These are phyloP conservation scores for Gracilinanus agilis DNA, from an alignment of 2,113 vertebrate species.

Conservation along the genomic window DNA sequence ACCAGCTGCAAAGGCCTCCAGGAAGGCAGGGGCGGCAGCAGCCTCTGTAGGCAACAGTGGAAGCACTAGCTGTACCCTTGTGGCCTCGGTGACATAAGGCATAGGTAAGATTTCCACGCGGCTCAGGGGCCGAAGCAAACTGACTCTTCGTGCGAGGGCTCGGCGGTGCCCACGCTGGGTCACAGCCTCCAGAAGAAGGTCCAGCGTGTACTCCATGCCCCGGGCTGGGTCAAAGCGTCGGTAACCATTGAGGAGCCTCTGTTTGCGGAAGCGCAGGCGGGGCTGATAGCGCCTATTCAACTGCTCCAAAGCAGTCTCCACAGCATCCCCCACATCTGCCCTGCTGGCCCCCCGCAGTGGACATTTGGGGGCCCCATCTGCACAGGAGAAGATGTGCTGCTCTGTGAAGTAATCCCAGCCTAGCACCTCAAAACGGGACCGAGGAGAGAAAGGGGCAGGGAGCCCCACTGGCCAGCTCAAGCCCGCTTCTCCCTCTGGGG, in stretches of 20 bases:
- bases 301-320: slow-evolving; percentile 91
- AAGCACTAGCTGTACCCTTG: slow-evolving; percentile 94
- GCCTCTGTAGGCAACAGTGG: slow-evolving; percentile 89
- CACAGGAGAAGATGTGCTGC: slow-evolving; percentile 94
- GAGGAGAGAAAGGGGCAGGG: slow-evolving; percentile 91
- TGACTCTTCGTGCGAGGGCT: slow-evolving; percentile 91
- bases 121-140: slow-evolving; percentile 92
- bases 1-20: slow-evolving; percentile 94
- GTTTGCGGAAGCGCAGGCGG: slow-evolving; percentile 93
- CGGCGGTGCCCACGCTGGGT: slow-evolving; percentile 95
- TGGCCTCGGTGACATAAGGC: slow-evolving; percentile 97
- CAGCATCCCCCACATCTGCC: slow-evolving; percentile 87
- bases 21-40: slow-evolving; percentile 83
- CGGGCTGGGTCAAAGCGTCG: slow-evolving; percentile 95
- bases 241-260: slow-evolving; percentile 93
- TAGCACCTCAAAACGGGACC: slow-evolving; percentile 96
- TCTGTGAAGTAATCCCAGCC: slow-evolving; percentile 99
- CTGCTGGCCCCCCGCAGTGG: slow-evolving; percentile 91
- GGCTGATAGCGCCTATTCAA: slow-evolving; percentile 94
- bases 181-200: slow-evolving; percentile 92
- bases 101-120: slow-evolving; percentile 96
- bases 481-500: slow-evolving; percentile 91
- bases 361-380: slow-evolving; percentile 93
- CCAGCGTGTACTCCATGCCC: slow-evolving; percentile 96
- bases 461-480: slow-evolving; percentile 95